Evolutionary conservation across 2,888 invertebrate species (phyloP).

Genomic region (Trichopria drosophilae): DNA sequence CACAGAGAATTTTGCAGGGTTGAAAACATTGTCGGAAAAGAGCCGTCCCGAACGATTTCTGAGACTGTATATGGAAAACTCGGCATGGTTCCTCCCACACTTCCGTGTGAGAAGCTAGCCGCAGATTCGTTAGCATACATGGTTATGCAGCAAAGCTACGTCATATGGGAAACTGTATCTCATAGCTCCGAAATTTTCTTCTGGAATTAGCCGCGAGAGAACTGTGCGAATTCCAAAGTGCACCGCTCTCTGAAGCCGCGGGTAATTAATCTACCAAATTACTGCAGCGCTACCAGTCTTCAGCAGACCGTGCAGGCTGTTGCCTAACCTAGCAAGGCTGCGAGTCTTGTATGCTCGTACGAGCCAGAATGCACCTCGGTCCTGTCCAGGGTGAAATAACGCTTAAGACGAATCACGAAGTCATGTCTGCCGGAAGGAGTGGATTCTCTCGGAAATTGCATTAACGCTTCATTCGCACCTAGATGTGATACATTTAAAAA

Average conservation of each 20-base stretch:
- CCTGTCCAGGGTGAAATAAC: slow-evolving; percentile 27
- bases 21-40: too few species aligned
- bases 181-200: too few species aligned
- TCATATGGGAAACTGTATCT: too few species aligned
- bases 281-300: slow-evolving; percentile 26
- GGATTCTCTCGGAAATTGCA: slow-evolving; percentile 17
- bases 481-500: too few species aligned
- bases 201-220: slow-evolving; percentile 31
- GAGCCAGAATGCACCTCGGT: slow-evolving; percentile 8
- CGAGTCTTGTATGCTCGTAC: too few species aligned
- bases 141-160: too few species aligned
- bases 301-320: slow-evolving; percentile 15
- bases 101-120: too few species aligned
- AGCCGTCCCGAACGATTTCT: too few species aligned
- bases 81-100: too few species aligned
- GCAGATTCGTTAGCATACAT: too few species aligned
- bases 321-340: slow-evolving; percentile 20
- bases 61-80: too few species aligned
- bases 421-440: slow-evolving; percentile 16
- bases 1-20: too few species aligned
- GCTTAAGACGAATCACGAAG: slow-evolving; percentile 24
- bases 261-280: slow-evolving; percentile 35
- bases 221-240: not conserved
- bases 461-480: slow-evolving; percentile 7
- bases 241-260: slow-evolving; percentile 12